Conservation (phyloP, 2,888 invertebrate genomes). For the Andricus quercusramuli region DNA sequence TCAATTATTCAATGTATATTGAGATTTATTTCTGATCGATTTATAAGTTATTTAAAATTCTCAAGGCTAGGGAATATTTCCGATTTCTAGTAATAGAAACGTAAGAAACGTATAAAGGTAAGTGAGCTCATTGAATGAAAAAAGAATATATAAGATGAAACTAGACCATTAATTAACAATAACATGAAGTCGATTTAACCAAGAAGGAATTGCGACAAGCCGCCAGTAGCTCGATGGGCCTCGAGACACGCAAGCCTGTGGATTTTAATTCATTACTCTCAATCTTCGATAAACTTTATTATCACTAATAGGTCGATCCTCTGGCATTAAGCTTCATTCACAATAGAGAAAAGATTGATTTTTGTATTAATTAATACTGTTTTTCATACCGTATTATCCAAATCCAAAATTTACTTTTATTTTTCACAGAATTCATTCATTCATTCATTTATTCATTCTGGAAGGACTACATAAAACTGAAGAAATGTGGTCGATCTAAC, state of each 20-base stretch:
- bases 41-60: conserved; percentile 12
- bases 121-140: neutral
- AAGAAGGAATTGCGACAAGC: conserved; percentile 50
- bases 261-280: conserved; percentile 48
- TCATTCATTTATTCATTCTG: no score
- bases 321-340: conserved; percentile 37
- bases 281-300: conserved; percentile 52
- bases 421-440: no score
- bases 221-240: conserved; percentile 42
- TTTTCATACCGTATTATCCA: no score
- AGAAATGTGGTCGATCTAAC: no score
- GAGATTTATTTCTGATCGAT: neutral
- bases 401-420: no score
- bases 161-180: conserved; percentile 50
- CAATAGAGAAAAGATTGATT: conserved; percentile 10
- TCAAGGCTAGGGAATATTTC: neutral
- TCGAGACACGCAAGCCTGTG: conserved; percentile 46
- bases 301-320: conserved; percentile 39
- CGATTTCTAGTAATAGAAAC: neutral
- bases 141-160: conserved; percentile 40
- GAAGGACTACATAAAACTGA: no score
- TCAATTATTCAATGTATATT: conserved; percentile 12
- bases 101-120: neutral
- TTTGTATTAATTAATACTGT: no score
- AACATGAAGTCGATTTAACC: conserved; percentile 47